phyloP scores from a whole-genome alignment of 2,888 invertebrate species.

The Zootermopsis nevadensis region DNA sequence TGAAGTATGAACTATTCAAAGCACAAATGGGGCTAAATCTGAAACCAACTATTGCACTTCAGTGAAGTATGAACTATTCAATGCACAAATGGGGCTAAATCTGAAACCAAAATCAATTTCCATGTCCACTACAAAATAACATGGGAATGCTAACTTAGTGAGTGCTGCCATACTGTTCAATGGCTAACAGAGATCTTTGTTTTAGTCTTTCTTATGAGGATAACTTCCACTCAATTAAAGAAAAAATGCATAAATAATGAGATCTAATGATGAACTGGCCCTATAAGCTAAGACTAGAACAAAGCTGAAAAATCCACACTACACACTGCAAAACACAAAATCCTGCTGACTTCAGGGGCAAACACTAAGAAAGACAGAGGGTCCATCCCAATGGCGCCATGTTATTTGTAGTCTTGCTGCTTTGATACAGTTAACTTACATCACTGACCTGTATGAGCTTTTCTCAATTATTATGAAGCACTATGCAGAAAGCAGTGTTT shows the following conservation, averaged over 20 bases:
- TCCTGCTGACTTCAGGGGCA: neutral
- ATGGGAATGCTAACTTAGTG: neutral
- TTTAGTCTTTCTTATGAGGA: neutral
- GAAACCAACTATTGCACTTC: no score
- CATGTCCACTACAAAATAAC: neutral
- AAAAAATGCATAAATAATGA: conserved; percentile 23
- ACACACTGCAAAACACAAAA: neutral
- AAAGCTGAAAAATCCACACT: neutral
- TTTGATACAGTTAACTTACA: neutral
- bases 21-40: no score
- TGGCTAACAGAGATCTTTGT: neutral
- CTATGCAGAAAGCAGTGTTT: neutral
- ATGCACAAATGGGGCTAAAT: no score
- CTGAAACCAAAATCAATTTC: no score
- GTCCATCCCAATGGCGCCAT: neutral
- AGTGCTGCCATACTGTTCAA: neutral
- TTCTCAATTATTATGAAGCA: neutral
- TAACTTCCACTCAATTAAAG: neutral
- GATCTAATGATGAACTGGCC: conserved; percentile 15
- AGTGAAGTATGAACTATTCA: no score
- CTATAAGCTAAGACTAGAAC: conserved; percentile 27
- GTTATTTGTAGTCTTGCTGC: conserved; percentile 15
- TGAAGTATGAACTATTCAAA: no score
- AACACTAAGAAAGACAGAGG: neutral
- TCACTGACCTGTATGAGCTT: neutral